Percentiles rank a stretch among this genome's conserved stretches.
Conservation (phyloP, 2,797 vertebrate species). For the Ambastaia sidthimunki region DNA sequence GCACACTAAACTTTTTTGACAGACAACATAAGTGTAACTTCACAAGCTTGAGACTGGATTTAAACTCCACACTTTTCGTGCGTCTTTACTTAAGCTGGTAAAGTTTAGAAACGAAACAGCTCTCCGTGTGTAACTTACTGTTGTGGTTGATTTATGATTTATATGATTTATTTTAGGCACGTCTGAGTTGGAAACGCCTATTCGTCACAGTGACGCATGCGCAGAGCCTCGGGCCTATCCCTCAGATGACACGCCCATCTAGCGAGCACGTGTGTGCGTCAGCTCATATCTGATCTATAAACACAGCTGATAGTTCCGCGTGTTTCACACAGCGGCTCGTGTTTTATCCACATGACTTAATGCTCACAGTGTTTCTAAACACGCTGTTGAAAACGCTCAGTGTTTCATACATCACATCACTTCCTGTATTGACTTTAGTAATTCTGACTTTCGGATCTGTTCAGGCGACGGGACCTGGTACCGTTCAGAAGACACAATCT, state of each 20-base stretch:
- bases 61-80: too few relatives aligned
- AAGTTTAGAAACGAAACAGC: neutral
- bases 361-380: conserved; percentile 30
- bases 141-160: too few relatives aligned
- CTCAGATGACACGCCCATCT: conserved; percentile 34
- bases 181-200: neutral
- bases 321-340: neutral
- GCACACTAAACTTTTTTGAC: too few relatives aligned
- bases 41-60: neutral
- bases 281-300: conserved; percentile 33
- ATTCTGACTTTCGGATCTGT: conserved; percentile 43
- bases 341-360: neutral
- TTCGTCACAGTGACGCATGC: conserved; percentile 9
- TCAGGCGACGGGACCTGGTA: conserved; percentile 26
- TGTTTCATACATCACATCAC: conserved; percentile 43
- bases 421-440: conserved; percentile 63
- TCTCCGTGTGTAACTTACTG: neutral
- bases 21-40: neutral
- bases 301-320: neutral
- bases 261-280: neutral
- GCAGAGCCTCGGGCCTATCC: conserved; percentile 10
- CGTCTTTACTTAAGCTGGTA: neutral
- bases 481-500: neutral
- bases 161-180: conserved; percentile 9
- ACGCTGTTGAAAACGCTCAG: conserved; percentile 36